Evolutionary conservation across 2,797 vertebrate species (phyloP), one percentile per base, ranked within the genome.

Genomic region (Linurgus olivaceus): DNA sequence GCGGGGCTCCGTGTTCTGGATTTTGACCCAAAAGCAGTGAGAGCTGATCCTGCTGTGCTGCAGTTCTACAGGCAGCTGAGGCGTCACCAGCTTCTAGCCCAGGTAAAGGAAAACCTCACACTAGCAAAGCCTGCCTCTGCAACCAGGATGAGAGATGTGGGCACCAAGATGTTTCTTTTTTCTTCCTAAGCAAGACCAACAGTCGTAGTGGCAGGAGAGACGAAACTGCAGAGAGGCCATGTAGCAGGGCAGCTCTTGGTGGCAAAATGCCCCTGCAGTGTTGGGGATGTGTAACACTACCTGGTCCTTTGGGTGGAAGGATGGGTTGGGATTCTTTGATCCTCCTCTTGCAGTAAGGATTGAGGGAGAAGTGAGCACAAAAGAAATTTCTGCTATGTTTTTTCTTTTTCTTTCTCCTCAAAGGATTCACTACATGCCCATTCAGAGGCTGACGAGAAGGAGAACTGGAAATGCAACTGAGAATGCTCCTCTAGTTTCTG

Each of bases 1-100:
- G 97, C 98, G 71, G 99, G 99, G 13, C 98, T 99, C 20, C 98
- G 99, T 28, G 98, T 99, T 63, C 98, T 99, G 98, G 99, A 99
- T 94, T 99, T 99, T 90, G 98, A 99, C 95, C 98, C 99, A 0
- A 96, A 76, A 5, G 98, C 98, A 61, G 99, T 99, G 80, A 98
- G 97, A 85, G 99, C 99, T 28, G 98, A 99, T 95, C 97, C 98
- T 23, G 98, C 98, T 2, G 99, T 99, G 66, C 97, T 99, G 21
- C 89, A 97, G 10, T 99, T 99, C 97, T 99, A 99, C 45, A 98
- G 96, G 65, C 98, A 97, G 57, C 97, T 99, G 94, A 98, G 93
- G 94, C 98, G 65, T 74, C 98, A 99, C 55, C 96, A 97, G 65
- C 96, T 98, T 35, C 97, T 97, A 51, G 91, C 83, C 71, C 98